phyloP scores from a whole-genome alignment of 1,140 invertebrate species.

The Polypedilum vanderplanki region DNA sequence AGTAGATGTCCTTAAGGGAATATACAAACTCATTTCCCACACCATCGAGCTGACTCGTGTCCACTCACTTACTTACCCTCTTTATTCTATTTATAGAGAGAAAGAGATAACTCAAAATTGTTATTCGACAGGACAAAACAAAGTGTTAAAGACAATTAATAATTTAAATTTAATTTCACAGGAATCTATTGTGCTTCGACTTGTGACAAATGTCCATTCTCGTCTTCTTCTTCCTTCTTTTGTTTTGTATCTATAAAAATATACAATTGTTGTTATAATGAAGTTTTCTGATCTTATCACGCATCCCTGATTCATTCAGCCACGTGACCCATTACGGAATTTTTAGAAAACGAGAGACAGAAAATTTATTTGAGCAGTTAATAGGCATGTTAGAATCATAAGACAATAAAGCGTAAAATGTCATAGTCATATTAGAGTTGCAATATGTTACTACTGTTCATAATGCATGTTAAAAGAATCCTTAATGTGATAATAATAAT shows the following conservation, averaged over 20 bases:
- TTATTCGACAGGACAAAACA: constrained; percentile 15
- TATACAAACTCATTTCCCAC: constrained; percentile 21
- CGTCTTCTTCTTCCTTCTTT: background rate
- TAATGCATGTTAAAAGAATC: background rate
- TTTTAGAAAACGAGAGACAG: too few species aligned
- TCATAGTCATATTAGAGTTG: background rate
- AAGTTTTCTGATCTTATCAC: constrained; percentile 25
- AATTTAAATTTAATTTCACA: constrained; percentile 28
- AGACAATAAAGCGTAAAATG: constrained; percentile 22
- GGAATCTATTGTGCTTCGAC: background rate
- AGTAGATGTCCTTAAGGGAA: constrained; percentile 17
- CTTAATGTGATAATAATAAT: background rate
- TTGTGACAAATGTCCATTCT: background rate
- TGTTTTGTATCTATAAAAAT: too few species aligned
- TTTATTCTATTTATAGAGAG: too few species aligned
- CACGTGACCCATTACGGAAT: constrained; percentile 23
- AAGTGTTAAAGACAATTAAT: constrained; percentile 29
- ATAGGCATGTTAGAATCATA: constrained; percentile 4
- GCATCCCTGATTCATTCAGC: constrained; percentile 12
- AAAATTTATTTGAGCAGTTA: constrained; percentile 25
- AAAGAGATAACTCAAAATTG: background rate
- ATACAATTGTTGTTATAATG: background rate
- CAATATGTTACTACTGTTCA: background rate
- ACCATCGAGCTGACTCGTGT: background rate
- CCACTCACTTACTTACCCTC: too few species aligned